Base-by-base conservation (phyloP, 2,797 vertebrate species). In the Telmatherina bonti region DNA sequence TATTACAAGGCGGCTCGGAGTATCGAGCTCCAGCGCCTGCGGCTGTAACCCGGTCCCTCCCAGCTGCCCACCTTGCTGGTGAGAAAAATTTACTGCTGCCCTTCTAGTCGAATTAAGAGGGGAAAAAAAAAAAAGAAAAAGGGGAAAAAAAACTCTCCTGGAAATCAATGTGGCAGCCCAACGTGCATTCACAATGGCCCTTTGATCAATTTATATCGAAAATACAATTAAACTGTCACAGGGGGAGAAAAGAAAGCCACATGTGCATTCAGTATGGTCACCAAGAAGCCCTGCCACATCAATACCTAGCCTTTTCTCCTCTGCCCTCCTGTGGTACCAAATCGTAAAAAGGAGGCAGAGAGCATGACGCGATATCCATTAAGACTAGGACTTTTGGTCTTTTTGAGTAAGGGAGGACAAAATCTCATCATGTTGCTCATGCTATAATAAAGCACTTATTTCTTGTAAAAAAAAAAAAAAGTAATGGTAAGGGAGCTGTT, bases 201-300 rank as follows among this genome's bases (percentile, higher is more conserved):
- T 72, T 51, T 81, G 85, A 92, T 93, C 91, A 88, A 93, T 93
- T 84, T 89, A 74, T 90, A 93, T 93, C 11, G 91, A 88, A 90
- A 91, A 93, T 90, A 86, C 91, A 93, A 93, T 93, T 91, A 92
- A 90, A 88, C 75, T 78, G 86, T 89, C 91, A 85, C 76, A n/a
- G 79, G 75, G 81, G 74, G 79, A 72, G 79, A 65, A 68, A 64
- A 74, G 74, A 78, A 69, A 86, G 85, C 84, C 86, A 87, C 88
- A 90, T 88, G 88, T 83, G 84, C 81, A 67, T 80, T 84, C 81
- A 59, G 78, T 53, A 13, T 54, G 84, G 85, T 83, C 87, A 74
- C 89, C 87, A 64, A 71, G 82, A 86, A 64, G 80, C 79, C 55
- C 54, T 43, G 76, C 58, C 62, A 75, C 72, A 41, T 91, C 88